Evolutionary conservation across 2,113 vertebrate genomes (phyloP).

Genomic region (Recurvirostra avosetta): DNA sequence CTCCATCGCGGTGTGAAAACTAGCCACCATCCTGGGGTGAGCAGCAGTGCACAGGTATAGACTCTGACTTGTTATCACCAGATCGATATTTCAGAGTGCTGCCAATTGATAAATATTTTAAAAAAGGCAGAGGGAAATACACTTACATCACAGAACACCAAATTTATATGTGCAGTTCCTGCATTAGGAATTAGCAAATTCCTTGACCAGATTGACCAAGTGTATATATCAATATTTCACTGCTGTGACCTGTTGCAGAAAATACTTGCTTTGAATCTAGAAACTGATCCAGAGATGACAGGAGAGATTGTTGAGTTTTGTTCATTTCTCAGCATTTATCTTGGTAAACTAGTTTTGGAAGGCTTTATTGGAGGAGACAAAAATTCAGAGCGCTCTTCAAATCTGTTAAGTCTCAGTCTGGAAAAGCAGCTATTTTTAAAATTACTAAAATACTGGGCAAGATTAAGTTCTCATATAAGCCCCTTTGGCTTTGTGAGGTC

Average conservation of each 20-base stretch:
- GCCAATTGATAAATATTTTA: neutral
- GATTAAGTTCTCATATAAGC: neutral
- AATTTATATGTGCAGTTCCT: neutral
- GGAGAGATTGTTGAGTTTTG: neutral
- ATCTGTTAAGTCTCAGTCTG: neutral
- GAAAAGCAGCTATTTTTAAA: neutral
- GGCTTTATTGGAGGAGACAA: neutral
- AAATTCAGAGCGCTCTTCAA: neutral
- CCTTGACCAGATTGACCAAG: neutral
- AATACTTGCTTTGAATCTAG: neutral
- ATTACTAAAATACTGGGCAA: neutral
- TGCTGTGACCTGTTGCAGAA: neutral
- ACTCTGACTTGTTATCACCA: neutral
- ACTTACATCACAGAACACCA: neutral
- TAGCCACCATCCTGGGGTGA: fast-evolving
- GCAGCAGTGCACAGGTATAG: no score
- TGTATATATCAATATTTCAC: neutral
- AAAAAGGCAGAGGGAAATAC: neutral
- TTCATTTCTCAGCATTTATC: neutral
- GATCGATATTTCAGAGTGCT: neutral
- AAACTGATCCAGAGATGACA: neutral
- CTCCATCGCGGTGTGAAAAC: neutral
- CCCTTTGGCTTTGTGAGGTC: neutral
- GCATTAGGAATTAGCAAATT: neutral
- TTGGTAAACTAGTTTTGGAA: neutral